Evolutionary conservation across 2,113 vertebrate genomes (phyloP).

Genomic region (Accipiter virgatus): DNA sequence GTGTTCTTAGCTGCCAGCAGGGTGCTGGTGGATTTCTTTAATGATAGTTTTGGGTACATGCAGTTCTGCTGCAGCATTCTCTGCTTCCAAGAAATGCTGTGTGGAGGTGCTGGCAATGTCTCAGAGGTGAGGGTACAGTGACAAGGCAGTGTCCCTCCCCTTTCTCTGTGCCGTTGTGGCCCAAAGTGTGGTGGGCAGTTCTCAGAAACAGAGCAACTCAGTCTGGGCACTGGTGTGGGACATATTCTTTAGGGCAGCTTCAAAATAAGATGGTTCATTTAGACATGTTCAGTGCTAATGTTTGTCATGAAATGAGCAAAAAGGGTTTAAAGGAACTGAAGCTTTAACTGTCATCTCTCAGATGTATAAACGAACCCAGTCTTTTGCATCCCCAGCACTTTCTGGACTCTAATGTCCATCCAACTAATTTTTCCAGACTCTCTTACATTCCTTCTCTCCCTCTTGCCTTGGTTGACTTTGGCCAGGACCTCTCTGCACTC

Average conservation of each 20-base stretch:
- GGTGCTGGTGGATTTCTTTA: slow-evolving; percentile 1
- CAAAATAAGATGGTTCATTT: background rate
- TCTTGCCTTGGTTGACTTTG: slow-evolving; percentile 42
- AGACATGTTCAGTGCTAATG: background rate
- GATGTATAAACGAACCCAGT: background rate
- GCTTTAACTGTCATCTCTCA: background rate
- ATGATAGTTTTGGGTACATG: background rate
- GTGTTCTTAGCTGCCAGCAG: background rate
- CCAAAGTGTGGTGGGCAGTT: background rate
- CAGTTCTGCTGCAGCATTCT: background rate
- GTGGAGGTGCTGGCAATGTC: background rate
- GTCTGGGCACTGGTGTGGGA: background rate
- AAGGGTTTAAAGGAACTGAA: background rate
- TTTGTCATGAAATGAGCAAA: background rate
- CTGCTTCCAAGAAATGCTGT: slow-evolving; percentile 8
- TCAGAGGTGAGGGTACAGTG: background rate
- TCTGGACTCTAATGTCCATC: background rate
- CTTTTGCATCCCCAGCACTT: background rate
- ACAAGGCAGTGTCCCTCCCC: background rate
- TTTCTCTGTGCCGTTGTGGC: background rate
- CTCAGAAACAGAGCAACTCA: background rate
- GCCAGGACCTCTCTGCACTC: background rate
- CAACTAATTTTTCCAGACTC: slow-evolving; percentile 24
- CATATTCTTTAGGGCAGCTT: background rate
- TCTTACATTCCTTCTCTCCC: background rate